These are phyloP conservation scores for Thecocarcelia acutangulata DNA, from an alignment of 2,888 invertebrate genomes.

Conservation along the genomic window DNA sequence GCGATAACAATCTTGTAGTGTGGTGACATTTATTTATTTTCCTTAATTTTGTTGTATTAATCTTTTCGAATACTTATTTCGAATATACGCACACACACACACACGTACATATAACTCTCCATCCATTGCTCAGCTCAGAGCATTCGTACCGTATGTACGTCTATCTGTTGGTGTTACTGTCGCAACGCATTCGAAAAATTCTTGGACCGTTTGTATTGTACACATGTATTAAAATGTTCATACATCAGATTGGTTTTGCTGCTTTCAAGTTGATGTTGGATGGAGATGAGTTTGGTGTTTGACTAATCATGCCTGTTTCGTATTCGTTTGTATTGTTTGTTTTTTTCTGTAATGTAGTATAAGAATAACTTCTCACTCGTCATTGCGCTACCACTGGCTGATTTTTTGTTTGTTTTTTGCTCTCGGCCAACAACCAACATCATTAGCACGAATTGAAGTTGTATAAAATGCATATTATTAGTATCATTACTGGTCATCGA, in stretches of 20 bases:
- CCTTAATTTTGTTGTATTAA: conserved; percentile 82
- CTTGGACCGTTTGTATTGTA: conserved; percentile 15
- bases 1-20: conserved; percentile 82
- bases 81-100: not conserved
- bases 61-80: conserved; percentile 77
- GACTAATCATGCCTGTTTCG: conserved; percentile 61
- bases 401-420: too few species aligned
- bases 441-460: conserved; percentile 64
- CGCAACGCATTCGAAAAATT: conserved; percentile 18
- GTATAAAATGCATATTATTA: conserved; percentile 63
- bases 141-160: not conserved
- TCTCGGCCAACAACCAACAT: conserved; percentile 31
- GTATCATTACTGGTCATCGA: conserved; percentile 58
- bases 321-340: conserved; percentile 18
- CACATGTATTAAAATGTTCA: conserved; percentile 57
- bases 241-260: conserved; percentile 20
- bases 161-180: conserved; percentile 4
- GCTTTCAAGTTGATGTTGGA: conserved; percentile 16
- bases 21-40: conserved; percentile 82
- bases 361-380: conserved; percentile 46
- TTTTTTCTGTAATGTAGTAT: conserved; percentile 3
- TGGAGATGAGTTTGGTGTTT: conserved; percentile 47
- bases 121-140: not conserved
- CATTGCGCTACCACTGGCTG: not conserved
- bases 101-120: conserved; percentile 3